These are phyloP conservation scores for Pantherophis guttatus DNA, from an alignment of 2,113 vertebrate species.

Conservation along the genomic window DNA sequence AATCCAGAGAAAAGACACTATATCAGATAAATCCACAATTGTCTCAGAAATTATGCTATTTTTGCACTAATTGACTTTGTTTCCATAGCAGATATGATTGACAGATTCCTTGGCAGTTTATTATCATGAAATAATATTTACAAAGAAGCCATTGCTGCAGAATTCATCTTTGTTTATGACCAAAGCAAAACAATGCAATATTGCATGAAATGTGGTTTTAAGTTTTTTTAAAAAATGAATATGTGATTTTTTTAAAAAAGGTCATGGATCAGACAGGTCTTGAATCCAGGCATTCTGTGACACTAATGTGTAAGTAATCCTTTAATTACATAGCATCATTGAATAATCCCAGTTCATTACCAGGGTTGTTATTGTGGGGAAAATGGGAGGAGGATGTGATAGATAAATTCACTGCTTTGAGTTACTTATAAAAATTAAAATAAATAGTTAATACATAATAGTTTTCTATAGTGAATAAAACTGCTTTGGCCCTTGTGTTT, in stretches of 20 bases:
- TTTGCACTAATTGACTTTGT: not conserved
- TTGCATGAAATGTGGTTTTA: not conserved
- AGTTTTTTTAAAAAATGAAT: not conserved
- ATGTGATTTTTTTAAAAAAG: not conserved
- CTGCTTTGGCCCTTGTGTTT: conserved; percentile 11
- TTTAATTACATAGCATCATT: not conserved
- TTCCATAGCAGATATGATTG: not conserved
- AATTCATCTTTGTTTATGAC: not conserved
- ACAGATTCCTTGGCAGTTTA: not conserved
- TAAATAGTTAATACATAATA: no score
- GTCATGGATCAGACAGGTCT: not conserved
- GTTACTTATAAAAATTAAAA: no score
- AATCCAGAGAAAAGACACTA: not conserved
- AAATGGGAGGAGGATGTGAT: no score
- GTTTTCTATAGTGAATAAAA: not conserved
- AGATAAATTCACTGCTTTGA: no score
- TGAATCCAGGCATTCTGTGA: not conserved
- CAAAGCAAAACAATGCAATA: not conserved
- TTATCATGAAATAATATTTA: not conserved
- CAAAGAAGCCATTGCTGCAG: not conserved
- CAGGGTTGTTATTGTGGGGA: no score
- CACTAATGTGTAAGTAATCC: not conserved
- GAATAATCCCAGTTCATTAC: not conserved
- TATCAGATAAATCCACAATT: not conserved
- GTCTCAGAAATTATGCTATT: not conserved